A percentile compares a stretch with the other conserved stretches of the same genome.
phyloP scores from a whole-genome alignment of 92 coral and sea anemone species.

The Galaxea fascicularis region DNA sequence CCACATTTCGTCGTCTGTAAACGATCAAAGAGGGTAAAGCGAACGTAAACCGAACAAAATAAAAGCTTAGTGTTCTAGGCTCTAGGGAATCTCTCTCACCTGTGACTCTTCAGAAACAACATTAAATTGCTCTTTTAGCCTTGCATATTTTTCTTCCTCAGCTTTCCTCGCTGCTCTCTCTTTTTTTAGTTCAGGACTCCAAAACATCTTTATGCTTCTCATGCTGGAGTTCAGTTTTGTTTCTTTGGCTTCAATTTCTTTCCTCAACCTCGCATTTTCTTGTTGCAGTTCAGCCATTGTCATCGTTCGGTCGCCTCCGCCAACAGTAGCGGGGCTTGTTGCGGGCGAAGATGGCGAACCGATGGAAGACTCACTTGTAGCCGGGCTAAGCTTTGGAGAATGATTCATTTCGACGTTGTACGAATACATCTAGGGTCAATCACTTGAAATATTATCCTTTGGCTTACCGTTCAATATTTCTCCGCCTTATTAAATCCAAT shows the following conservation, averaged over 20 bases:
- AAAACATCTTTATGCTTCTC: slow-evolving; percentile 97
- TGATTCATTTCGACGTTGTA: slow-evolving; percentile 55
- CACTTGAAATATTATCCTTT: slow-evolving; percentile 2
- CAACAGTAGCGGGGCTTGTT: slow-evolving; percentile 7
- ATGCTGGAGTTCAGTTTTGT: slow-evolving; percentile 94
- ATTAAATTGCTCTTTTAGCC: slow-evolving; percentile 87
- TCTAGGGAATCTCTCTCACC: slow-evolving; percentile 59
- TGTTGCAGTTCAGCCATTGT: slow-evolving; percentile 76
- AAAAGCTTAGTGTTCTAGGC: not conserved
- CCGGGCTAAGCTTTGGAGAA: slow-evolving; percentile 61
- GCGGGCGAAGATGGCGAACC: slow-evolving; percentile 32
- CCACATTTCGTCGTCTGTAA: not conserved
- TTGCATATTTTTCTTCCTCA: slow-evolving; percentile 82
- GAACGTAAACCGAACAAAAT: not conserved
- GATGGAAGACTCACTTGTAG: slow-evolving; percentile 49
- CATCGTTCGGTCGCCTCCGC: slow-evolving; percentile 51
- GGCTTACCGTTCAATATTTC: slow-evolving; percentile 13
- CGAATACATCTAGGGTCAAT: slow-evolving; percentile 50
- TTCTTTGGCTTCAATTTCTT: slow-evolving; percentile 96
- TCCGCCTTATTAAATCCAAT: slow-evolving; percentile 23
- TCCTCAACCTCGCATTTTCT: slow-evolving; percentile 89
- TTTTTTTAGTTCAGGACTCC: slow-evolving; percentile 99
- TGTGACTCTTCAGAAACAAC: slow-evolving; percentile 90
- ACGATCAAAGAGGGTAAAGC: not conserved
- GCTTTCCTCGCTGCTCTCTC: slow-evolving; percentile 95